Percentiles rank a stretch among this genome's conserved stretches.
Evolutionary conservation across 2,888 invertebrate species (phyloP).

Genomic region (Apodemia mormo): DNA sequence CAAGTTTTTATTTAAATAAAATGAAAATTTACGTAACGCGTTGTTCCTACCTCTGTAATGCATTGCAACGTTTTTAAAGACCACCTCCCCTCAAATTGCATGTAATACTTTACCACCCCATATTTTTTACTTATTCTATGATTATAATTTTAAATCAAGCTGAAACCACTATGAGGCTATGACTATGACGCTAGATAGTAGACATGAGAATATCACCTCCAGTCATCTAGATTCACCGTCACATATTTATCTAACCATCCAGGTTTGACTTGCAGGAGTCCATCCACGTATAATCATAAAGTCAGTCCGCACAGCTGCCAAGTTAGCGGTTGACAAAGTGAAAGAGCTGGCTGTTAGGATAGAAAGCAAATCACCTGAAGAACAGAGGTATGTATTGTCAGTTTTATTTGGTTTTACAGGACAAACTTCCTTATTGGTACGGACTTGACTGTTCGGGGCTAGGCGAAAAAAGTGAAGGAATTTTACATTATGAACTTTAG

Average conservation of each 20-base stretch:
- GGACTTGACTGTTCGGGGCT: too few relatives aligned
- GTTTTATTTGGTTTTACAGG: constrained; percentile 19
- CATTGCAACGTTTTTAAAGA: too few relatives aligned
- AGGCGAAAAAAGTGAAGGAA: too few relatives aligned
- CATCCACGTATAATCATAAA: constrained; percentile 97
- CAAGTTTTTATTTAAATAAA: too few relatives aligned
- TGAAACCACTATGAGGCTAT: constrained; percentile 34
- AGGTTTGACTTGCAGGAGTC: constrained; percentile 71
- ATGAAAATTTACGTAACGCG: too few relatives aligned
- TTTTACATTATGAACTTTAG: too few relatives aligned
- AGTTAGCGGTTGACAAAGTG: constrained; percentile 91
- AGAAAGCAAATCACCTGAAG: constrained; percentile 82
- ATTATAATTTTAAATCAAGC: constrained; percentile 40
- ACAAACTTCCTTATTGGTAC: too few relatives aligned
- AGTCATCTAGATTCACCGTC: background rate
- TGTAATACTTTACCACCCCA: too few relatives aligned
- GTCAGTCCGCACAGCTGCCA: constrained; percentile 92
- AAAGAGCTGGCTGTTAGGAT: constrained; percentile 91
- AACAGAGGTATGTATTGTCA: constrained; percentile 82
- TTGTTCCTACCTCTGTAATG: too few relatives aligned
- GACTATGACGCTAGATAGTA: constrained; percentile 27
- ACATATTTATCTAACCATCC: background rate
- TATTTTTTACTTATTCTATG: constrained; percentile 29
- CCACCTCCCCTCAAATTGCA: too few relatives aligned
- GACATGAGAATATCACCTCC: constrained; percentile 29